These are phyloP conservation scores for Malacoctenus gilli DNA, from an alignment of 2,797 vertebrate species.

Conservation along the genomic window DNA sequence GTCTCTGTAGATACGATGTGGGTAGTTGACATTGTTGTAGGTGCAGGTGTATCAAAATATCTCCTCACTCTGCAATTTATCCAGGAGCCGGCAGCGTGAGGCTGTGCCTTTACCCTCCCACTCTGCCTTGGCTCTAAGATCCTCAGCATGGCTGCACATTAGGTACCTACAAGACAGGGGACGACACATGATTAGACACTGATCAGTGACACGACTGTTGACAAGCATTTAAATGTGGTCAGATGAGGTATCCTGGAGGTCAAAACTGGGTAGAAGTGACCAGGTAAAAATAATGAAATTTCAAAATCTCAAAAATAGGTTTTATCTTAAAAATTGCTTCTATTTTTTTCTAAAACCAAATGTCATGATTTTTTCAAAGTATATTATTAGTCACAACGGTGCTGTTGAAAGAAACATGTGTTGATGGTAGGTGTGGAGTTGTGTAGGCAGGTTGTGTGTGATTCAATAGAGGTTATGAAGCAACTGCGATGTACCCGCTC, in stretches of 20 bases:
- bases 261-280: too few species aligned
- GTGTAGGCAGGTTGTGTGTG: neutral
- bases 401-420: conserved; percentile 5
- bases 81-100: conserved; percentile 93
- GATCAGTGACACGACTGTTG: too few species aligned
- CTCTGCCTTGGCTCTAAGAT: conserved; percentile 95
- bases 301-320: neutral
- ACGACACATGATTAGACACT: neutral
- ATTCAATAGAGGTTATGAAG: conserved; percentile 10
- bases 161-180: conserved; percentile 87
- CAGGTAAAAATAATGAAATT: too few species aligned
- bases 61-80: conserved; percentile 97
- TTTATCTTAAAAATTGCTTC: too few species aligned
- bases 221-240: too few species aligned
- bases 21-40: too few species aligned
- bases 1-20: neutral
- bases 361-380: neutral
- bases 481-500: conserved; percentile 86
- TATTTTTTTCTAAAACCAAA: too few species aligned
- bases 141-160: conserved; percentile 98
- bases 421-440: conserved; percentile 13
- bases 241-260: too few species aligned
- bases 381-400: conserved; percentile 8
- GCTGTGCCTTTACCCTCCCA: conserved; percentile 98
- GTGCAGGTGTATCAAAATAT: neutral